Evolutionary conservation across 2,797 vertebrate genomes (phyloP), one percentile per base, ranked within the genome.

Genomic region (Ammospiza maritima): DNA sequence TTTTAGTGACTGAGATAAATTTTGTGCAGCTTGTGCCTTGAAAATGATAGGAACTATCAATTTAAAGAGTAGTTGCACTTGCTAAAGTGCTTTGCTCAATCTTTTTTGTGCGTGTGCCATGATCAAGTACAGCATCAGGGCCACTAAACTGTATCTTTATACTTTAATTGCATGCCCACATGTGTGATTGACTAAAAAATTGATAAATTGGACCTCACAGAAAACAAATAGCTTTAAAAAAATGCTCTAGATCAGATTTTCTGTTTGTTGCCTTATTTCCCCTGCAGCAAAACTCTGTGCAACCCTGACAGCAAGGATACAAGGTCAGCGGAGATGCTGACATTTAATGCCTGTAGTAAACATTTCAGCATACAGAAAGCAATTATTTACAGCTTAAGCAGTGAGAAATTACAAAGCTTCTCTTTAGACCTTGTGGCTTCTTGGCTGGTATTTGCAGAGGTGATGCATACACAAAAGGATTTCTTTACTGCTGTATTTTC

Each of bases 321-420:
- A 85, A 97, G 79, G 84, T 94, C 94, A 91, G 91, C 88, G 93
- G 85, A 91, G 42, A 74, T 47, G 82, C 54, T 91, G 85, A 82
- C 62, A 93, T 73, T 93, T 92, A 88, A 79, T 38, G 67, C 34
- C 75, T 80, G 58, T 61, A 91, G 72, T 89, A 93, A 95, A 94
- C 67, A 89, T 95, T 92, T 78, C 81, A 81, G 48, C 29, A 69
- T 74, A 58, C 27, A 73, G 77, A 83, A 73, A 91, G 74, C 30
- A 90, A 88, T 88, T 88, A 74, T 90, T 96, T 95, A 85, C 76
- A 89, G 79, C 67, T 91, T 95, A 85, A 93, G 53, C 60, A 91
- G 58, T 62, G 77, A 94, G 69, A 85, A 93, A 92, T 87, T 79
- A 54, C 20, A 69, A 57, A 90, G 58, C 29, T 81, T 72, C 19